phyloP scores from a whole-genome alignment of 2,113 vertebrate genomes.

The Agelaius tricolor region DNA sequence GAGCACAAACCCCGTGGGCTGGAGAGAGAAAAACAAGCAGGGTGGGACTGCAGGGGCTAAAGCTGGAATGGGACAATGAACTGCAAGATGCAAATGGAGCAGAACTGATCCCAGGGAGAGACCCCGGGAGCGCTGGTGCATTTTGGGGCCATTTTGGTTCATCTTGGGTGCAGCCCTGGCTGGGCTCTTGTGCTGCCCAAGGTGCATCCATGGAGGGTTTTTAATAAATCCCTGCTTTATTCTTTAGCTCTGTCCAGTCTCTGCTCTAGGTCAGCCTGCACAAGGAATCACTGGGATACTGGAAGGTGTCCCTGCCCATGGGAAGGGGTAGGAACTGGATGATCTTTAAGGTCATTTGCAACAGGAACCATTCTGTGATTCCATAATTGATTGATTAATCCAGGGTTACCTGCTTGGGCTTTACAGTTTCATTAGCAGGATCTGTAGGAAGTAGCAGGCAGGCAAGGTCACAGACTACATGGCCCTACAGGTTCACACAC shows the following conservation, averaged over 20 bases:
- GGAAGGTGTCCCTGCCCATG: neutral
- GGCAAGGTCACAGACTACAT: accelerated
- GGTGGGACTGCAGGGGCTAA: too few relatives aligned
- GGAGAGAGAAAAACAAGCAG: too few relatives aligned
- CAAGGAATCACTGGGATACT: neutral
- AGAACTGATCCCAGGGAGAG: too few relatives aligned
- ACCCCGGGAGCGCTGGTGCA: too few relatives aligned
- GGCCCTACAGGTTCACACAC: neutral
- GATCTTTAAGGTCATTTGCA: neutral
- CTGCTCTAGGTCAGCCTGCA: accelerated
- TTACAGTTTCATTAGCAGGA: neutral
- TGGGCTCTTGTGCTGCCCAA: too few relatives aligned
- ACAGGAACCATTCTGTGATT: neutral
- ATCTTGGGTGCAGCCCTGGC: too few relatives aligned
- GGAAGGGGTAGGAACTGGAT: accelerated
- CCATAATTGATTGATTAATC: neutral
- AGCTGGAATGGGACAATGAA: too few relatives aligned
- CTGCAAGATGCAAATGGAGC: too few relatives aligned
- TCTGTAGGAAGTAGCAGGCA: neutral
- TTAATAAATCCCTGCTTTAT: too few relatives aligned
- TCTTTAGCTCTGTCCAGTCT: neutral
- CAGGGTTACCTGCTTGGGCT: neutral
- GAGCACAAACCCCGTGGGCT: too few relatives aligned
- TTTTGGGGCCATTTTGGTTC: too few relatives aligned
- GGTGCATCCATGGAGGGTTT: too few relatives aligned